Base-by-base conservation (phyloP, 2,113 vertebrate genomes). In the Menidia beryllina region DNA sequence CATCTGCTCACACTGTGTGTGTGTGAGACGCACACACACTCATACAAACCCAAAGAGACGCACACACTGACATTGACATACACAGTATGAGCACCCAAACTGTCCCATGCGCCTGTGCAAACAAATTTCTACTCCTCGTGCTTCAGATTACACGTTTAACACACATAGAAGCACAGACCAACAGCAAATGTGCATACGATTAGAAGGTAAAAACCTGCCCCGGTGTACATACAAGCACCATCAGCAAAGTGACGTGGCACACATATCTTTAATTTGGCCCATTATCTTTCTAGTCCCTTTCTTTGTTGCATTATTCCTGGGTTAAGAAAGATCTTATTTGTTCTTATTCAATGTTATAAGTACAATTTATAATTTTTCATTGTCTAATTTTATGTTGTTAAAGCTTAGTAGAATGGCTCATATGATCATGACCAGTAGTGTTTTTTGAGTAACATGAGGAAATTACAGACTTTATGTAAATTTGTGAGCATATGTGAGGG, bases 1-100 rank as follows among this genome's bases (percentile, higher is more conserved):
- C 82, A 89, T 89, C 86, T 90, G 84, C 85, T 90, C 63, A 65
- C 59, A 78, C 61, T 74, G 47, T 21, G 43, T 39, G 57, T 38
- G 81, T 27, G 56, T 1, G 20, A 8, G 41, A 2, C 34, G 52
- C 17, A 36, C 25, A 55, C 51, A 63, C 68, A 81, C 77, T 75
- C 50, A 24, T 70, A 49, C 54, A 60, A 39, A 78, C 41, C 59
- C 39, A 75, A 65, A 11, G 36, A 39, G 72, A 59, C 61, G 67
- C 55, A 57, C n/a, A 24, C n/a, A 58, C 17, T 17, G 0, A 55
- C 24, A 41, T 27, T 21, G 52, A 72, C 34, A 63, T 27, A 55
- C 14, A 54, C 10, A 34, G 27, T 19, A 64, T 21, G 24, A 19
- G 19, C 26, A 45, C 23, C 65, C 26, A 59, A 24, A 59, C 49